Base-by-base conservation (phyloP, 35 echinoderm and acorn worm genomes). In the Chiridota heheva region DNA sequence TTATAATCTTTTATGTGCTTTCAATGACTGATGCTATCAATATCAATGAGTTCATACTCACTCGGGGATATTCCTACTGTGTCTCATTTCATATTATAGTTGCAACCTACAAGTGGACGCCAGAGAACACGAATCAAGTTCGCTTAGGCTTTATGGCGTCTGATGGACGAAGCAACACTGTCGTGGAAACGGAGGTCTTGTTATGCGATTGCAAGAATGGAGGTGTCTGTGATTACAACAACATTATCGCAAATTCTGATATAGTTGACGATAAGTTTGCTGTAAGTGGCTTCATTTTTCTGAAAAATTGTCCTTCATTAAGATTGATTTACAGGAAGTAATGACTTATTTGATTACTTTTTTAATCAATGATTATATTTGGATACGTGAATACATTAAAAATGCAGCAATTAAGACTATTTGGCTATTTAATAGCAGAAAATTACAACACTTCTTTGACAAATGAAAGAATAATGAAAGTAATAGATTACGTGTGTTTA, bases 201-300 rank as follows among this genome's bases (percentile, higher is more conserved):
- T 20, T 95, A 0, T 95, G 91, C 59, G 81, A 85, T 42, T 95
- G 91, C 44, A 71, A 84, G 34, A 95, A 95, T 69, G 82, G 67
- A 7, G 91, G 91, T 6, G 63, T 59, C 29, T 95, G 91, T 57
- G 45, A 80, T 44, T 95, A 80, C 58, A 71, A 88, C 29, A 57
- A 74, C 35, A 42, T 60, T 48, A 61, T 77, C 7, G 75, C 81
- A 24, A 61, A 72, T 36, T 86, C 81, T 25, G 53, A 90, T 46
- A 70, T 86, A 17, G 63, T 76, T 17, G 60, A 74, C n/a, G 44
- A 90, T 36, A 86, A 81, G 28, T 96, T 86, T 89, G 86, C 74
- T 36, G 87, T 86, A 80, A 85, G 86, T 89, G 26, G 0, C 3
- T 31, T 16, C 3, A 4, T 5, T n/a, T n/a, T n/a, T n/a, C n/a